Conservation (phyloP, 1,140 invertebrate genomes). For the Mylabris phalerata region DNA sequence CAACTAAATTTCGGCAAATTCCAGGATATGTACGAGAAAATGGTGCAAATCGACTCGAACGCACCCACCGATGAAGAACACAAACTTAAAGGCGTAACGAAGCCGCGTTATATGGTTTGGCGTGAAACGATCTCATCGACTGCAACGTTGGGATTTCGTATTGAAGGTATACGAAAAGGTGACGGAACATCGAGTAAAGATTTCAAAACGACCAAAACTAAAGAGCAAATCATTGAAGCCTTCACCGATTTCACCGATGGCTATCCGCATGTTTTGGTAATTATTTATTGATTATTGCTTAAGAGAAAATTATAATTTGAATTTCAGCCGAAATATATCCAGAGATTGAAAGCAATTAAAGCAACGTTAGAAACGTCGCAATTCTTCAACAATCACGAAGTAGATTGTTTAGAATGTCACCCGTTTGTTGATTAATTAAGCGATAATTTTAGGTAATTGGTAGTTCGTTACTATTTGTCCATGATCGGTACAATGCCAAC, state of each 20-base stretch:
- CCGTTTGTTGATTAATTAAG: background rate
- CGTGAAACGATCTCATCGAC: conserved; percentile 95
- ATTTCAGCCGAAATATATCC: conserved; percentile 73
- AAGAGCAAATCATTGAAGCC: conserved; percentile 72
- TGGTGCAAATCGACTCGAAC: conserved; percentile 87
- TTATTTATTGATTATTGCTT: conserved; percentile 35
- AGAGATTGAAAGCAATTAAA: conserved; percentile 75
- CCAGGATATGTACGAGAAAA: conserved; percentile 96
- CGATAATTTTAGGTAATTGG: conserved; percentile 74
- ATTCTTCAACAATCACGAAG: conserved; percentile 87
- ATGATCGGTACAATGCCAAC: conserved; percentile 78
- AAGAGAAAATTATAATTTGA: conserved; percentile 13
- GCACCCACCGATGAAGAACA: conserved; percentile 90
- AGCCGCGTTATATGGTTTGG: conserved; percentile 96
- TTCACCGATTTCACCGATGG: conserved; percentile 77
- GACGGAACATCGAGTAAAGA: conserved; percentile 88
- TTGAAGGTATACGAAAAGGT: conserved; percentile 88
- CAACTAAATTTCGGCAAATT: conserved; percentile 26
- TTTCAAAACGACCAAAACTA: conserved; percentile 90
- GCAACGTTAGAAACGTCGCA: conserved; percentile 72
- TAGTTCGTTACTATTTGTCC: conserved; percentile 91
- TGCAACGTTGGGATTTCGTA: conserved; percentile 88
- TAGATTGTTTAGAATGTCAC: conserved; percentile 33
- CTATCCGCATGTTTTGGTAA: conserved; percentile 70
- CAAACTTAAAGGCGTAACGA: conserved; percentile 82